Base-by-base conservation (phyloP, 2,888 invertebrate genomes). In the Meiosimyza platycephala region DNA sequence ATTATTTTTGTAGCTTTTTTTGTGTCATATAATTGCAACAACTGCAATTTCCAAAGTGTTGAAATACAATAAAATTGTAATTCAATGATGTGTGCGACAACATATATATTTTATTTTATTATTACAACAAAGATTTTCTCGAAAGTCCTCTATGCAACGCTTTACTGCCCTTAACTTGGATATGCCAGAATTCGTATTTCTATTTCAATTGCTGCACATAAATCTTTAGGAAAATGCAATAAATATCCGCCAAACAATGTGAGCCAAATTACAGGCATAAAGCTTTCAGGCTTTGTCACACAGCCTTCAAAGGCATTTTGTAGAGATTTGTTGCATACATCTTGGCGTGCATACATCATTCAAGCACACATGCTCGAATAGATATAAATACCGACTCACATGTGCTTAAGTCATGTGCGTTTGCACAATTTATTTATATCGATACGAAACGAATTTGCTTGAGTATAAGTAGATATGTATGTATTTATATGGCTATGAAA, bases 401-500 rank as follows among this genome's bases (percentile, higher is more conserved):
- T 28, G 4, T 28, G 28, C 28, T 28, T 28, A 28, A 28, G 28
- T 2, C 28, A 3, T 28, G 9, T 60, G 18, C 55, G 40, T 40
- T 40, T 40, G 40, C 9, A 40, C 40, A 40, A 40, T 40, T 40
- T 40, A 40, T 9, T 40, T 40, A 40, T 40, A 40, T 40, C 40
- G 40, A 40, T 40, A 40, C 9, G 9, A 40, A 40, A 7, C 40
- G 40, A 7, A 6, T 40, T 48, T 59, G 48, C 33, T 63, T 22
- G 18, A 2, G 64, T 47, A 12, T 50, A 51, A 22, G 18, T 16
- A 51, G 47, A 7, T 48, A 13, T 15, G 13, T 33, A 22, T 40
- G 48, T 63, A 55, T 54, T 57, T 63, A 51, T 69, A 72, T 71
- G 33, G 50, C 57, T 47, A 62, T 47, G 63, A 55, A 70, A 51